phyloP scores from a whole-genome alignment of 2,113 vertebrate genomes.

The Nannobrachium achirus region DNA sequence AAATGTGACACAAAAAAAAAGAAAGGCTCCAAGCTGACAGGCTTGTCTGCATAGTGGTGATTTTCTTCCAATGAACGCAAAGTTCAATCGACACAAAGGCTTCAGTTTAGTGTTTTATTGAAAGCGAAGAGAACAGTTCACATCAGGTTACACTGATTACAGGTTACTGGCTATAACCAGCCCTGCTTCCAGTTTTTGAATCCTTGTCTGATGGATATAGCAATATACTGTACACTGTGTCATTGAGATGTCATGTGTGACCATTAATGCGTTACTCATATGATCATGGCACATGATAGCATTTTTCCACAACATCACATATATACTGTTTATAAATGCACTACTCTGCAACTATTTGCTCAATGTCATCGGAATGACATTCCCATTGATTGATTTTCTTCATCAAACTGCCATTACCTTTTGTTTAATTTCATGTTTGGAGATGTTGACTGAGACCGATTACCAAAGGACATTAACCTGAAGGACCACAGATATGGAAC shows the following conservation, averaged over 20 bases:
- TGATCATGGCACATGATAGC: not conserved
- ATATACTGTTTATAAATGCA: constrained; percentile 1
- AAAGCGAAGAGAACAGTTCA: not conserved
- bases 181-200: constrained; percentile 15
- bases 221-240: not conserved
- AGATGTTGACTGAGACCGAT: not conserved
- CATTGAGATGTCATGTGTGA: not conserved
- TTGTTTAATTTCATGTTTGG: constrained; percentile 5
- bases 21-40: too few species aligned
- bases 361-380: not conserved
- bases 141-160: not conserved
- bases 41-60: not conserved
- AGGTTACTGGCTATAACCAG: constrained; percentile 4
- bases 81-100: constrained; percentile 3
- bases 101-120: constrained; percentile 4
- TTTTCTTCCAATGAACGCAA: not conserved
- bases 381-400: constrained; percentile 1
- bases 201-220: constrained; percentile 16
- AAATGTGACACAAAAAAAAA: too few species aligned
- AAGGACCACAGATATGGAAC: not conserved
- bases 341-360: constrained; percentile 7
- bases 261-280: not conserved
- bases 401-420: not conserved
- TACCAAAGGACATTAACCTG: constrained; percentile 37
- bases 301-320: not conserved